These are phyloP conservation scores for Agapornis canus DNA, from an alignment of 2,797 vertebrate species.

Conservation along the genomic window DNA sequence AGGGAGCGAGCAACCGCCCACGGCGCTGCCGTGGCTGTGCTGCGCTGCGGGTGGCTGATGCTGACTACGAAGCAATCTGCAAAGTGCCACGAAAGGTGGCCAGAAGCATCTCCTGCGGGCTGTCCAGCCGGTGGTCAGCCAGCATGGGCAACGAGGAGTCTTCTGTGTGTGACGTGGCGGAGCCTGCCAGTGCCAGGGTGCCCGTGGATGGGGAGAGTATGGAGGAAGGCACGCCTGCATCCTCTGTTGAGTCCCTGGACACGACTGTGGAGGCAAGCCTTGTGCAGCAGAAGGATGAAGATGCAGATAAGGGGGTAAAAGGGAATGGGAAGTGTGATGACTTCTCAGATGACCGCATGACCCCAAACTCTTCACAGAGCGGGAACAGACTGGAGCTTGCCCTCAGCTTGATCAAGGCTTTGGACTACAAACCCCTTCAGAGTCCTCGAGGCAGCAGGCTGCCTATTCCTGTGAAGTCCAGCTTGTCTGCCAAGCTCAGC, in stretches of 20 bases:
- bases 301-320: slow-evolving; percentile 65
- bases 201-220: slow-evolving; percentile 79
- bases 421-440: slow-evolving; percentile 86
- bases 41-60: slow-evolving; percentile 86
- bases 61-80: slow-evolving; percentile 94
- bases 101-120: slow-evolving; percentile 84
- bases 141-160: slow-evolving; percentile 79
- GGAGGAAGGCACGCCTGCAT: slow-evolving; percentile 77
- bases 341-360: slow-evolving; percentile 77
- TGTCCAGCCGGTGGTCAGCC: slow-evolving; percentile 80
- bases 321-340: slow-evolving; percentile 82
- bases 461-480: slow-evolving; percentile 84
- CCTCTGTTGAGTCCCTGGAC: slow-evolving; percentile 88
- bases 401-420: slow-evolving; percentile 81
- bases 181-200: slow-evolving; percentile 75
- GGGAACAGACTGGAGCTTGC: slow-evolving; percentile 79
- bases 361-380: slow-evolving; percentile 34
- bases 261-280: slow-evolving; percentile 72
- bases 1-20: slow-evolving; percentile 72
- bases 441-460: slow-evolving; percentile 86
- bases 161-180: slow-evolving; percentile 57
- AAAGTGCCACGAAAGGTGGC: slow-evolving; percentile 88
- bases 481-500: slow-evolving; percentile 62
- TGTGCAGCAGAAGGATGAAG: slow-evolving; percentile 69
- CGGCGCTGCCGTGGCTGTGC: slow-evolving; percentile 88